Evolutionary conservation across 2,797 vertebrate species (phyloP).

Genomic region (Malacoraja senta): DNA sequence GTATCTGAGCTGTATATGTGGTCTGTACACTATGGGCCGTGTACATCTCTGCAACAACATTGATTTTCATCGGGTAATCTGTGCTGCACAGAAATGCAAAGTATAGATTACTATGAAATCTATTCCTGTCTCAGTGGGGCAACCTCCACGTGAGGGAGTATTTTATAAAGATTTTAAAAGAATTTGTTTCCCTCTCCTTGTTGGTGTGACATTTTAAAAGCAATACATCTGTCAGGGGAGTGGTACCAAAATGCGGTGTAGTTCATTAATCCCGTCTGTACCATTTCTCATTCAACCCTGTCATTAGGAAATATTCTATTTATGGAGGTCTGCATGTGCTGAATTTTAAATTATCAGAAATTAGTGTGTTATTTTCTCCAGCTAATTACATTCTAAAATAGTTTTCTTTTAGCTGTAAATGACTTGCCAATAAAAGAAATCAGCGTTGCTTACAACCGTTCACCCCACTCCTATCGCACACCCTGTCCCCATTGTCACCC

Average conservation of each 20-base stretch:
- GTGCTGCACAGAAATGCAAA: not conserved
- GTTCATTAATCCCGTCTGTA: conserved; percentile 8
- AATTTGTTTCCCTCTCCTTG: not conserved
- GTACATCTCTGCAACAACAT: not conserved
- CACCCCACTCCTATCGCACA: no score
- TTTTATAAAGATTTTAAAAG: not conserved
- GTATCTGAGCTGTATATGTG: no score
- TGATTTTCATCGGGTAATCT: not conserved
- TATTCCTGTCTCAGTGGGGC: not conserved
- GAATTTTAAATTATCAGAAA: conserved; percentile 17
- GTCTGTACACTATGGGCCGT: no score
- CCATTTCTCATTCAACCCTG: conserved; percentile 10
- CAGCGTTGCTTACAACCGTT: no score
- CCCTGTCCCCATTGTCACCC: no score
- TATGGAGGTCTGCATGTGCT: not conserved
- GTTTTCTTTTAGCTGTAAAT: not conserved
- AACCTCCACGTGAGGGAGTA: not conserved
- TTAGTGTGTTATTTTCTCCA: not conserved
- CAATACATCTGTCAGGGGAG: conserved; percentile 10
- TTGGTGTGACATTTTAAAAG: conserved; percentile 26
- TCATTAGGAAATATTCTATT: conserved; percentile 1
- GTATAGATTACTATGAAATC: conserved; percentile 15
- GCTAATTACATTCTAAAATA: not conserved
- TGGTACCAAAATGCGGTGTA: not conserved
- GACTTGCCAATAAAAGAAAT: not conserved